Conservation (phyloP, 2,888 invertebrate species). For the Encarsia formosa region DNA sequence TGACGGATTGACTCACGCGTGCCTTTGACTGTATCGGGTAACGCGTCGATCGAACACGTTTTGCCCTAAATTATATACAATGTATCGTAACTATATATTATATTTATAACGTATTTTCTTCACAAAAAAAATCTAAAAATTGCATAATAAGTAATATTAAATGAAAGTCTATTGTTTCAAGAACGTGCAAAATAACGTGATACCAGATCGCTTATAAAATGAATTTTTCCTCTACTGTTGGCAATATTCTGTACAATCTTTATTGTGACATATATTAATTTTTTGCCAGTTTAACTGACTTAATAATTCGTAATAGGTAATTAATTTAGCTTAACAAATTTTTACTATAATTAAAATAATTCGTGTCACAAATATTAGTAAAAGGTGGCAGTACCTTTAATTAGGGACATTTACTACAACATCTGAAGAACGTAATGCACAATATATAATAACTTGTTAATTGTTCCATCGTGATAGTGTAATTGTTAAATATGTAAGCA, state of each 20-base stretch:
- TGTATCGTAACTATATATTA: slow-evolving; percentile 10
- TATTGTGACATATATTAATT: slow-evolving; percentile 10
- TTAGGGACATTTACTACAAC: slow-evolving; percentile 7
- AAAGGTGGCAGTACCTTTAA: slow-evolving; percentile 15
- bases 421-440: no score
- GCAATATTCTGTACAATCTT: slow-evolving; percentile 23
- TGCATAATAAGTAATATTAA: slow-evolving; percentile 5
- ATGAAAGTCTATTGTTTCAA: slow-evolving; percentile 18
- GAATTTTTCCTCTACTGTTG: slow-evolving; percentile 7
- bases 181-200: slow-evolving; percentile 4
- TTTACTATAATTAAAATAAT: slow-evolving; percentile 18
- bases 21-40: slow-evolving; percentile 26
- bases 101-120: slow-evolving; percentile 21
- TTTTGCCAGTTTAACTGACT: slow-evolving; percentile 11
- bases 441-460: slow-evolving; percentile 24
- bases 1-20: slow-evolving; percentile 24
- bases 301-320: slow-evolving; percentile 4
- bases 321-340: slow-evolving; percentile 17
- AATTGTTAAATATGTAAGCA: slow-evolving; percentile 16
- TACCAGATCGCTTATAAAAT: slow-evolving; percentile 1
- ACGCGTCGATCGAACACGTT: slow-evolving; percentile 24
- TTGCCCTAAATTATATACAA: slow-evolving; percentile 23
- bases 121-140: slow-evolving; percentile 3
- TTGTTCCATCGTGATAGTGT: slow-evolving; percentile 13
- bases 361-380: slow-evolving; percentile 22